Evolutionary conservation across 1,140 invertebrate genomes (phyloP), one percentile per base, ranked within the genome.

Genomic region (Atta texana): DNA sequence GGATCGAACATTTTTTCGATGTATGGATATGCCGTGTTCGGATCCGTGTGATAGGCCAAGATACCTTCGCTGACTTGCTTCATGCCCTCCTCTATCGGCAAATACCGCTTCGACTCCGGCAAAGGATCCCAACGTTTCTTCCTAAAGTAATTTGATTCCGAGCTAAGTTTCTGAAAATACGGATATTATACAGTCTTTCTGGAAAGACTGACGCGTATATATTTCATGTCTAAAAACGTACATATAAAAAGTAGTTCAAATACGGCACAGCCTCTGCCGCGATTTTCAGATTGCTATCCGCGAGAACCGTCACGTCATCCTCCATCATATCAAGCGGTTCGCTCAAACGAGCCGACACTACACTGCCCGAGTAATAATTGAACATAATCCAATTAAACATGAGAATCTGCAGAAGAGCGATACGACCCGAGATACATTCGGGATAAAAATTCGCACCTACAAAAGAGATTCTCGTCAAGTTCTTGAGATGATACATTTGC

Each of bases 301-400:
- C 88, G 14, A 95, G 87, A 64, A 92, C 88, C 2, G 91, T 88
- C 2, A 95, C 81, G 1, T 93, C 94, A 88, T 94, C 94, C 28
- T 95, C 94, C 82, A 94, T 94, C 90, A 93, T 94, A 0, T 92
- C 88, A 0, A 93, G 82, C 0, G 94, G 93, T 84, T 93, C 91
- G 68, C 91, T 93, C 39, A 94, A 88, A 80, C 94, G 90, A 16
- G 92, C 92, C 0, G 94, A 94, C 6, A 95, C 94, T n/a, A 95
- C 90, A 72, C 92, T 91, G 1, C 90, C 93, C 3, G 93, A 92
- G 31, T 94, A 94, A 78, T 94, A 95, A 86, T 94, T 94, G 21
- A 92, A 93, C 44, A 93, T 90, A 7, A 94, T 66, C 55, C 93
- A 91, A 69, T 93, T 92, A 39, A 94, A 93, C 14, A 94, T 6